These are phyloP conservation scores for Heterohyrax brucei DNA, from an alignment of 2,797 vertebrate genomes.

Conservation along the genomic window DNA sequence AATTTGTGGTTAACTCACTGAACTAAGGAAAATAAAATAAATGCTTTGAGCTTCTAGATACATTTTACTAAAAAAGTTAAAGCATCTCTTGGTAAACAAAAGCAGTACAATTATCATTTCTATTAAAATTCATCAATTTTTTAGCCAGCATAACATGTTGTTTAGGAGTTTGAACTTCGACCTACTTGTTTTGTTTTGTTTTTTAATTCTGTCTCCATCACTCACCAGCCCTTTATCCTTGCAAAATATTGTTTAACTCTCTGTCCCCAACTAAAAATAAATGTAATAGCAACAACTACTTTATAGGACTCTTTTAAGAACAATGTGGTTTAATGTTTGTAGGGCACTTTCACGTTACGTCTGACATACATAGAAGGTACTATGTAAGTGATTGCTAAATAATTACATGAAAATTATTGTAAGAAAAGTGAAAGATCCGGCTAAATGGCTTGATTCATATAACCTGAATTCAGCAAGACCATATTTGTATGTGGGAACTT, in stretches of 20 bases:
- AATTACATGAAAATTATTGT: neutral
- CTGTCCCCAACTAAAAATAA: neutral
- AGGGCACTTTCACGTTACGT: neutral
- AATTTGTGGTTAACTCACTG: constrained; percentile 26
- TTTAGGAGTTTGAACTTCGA: neutral
- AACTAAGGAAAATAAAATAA: neutral
- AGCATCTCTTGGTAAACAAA: neutral
- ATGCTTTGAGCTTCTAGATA: too few species aligned
- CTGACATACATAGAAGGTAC: neutral
- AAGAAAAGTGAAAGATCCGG: neutral
- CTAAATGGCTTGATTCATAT: neutral
- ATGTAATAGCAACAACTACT: neutral
- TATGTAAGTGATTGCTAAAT: neutral
- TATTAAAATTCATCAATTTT: neutral
- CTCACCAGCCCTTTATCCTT: neutral
- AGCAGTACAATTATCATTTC: neutral
- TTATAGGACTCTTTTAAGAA: neutral
- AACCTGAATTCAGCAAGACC: neutral
- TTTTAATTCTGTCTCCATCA: neutral
- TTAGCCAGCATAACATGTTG: neutral
- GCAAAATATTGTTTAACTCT: rapidly evolving
- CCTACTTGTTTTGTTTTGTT: neutral
- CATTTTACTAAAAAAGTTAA: too few species aligned
- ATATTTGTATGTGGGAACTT: neutral
- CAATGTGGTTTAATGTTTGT: neutral